Base-by-base conservation (phyloP, 92 coral and sea anemone genomes). In the Porites lobata region DNA sequence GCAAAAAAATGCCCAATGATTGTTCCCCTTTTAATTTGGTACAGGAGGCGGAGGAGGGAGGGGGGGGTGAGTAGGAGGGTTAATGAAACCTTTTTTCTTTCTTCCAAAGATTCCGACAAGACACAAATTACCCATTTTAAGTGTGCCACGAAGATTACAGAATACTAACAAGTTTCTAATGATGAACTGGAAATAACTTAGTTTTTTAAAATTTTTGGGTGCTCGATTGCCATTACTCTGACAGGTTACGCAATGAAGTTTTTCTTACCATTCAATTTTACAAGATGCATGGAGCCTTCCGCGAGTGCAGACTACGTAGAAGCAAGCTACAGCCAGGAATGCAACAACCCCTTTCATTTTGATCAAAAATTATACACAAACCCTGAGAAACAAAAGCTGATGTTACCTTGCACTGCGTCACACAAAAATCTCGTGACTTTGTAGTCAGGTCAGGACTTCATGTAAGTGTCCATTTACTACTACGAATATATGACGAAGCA, bases 221-320 rank as follows among this genome's bases (percentile, higher is more conserved):
- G 15, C 11, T 10, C 11, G 4, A 56, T 56, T 56, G 0, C 15
- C 15, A 8, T 56, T 10, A 14, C 61, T 10, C 61, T 9, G 11
- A 2, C 61, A 8, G 11, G 13, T 10, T 56, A 56, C 61, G 15
- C 11, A 56, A 10, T 2, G 13, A 10, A 56, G 5, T 7, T 7
- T 24, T 20, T 50, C 98, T 95, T 72, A 95, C 98, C 98, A 95
- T 17, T 93, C 65, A 72, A 95, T 95, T 76, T 90, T 93, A 77
- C 98, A 95, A 50, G 98, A 95, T n/a, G 98, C 98, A 79, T 95
- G 98, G 3, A 95, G 85, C 1, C 26, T 58, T 6, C 76, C 94
- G 21, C 52, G 80, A 14, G 57, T 57, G 57, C 68, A 58, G 11
- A 62, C 63, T 52, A 65, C 83, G 69, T 61, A 84, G 78, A 50